These are phyloP conservation scores for Chymomyza fuscimana DNA, from an alignment of 2,888 invertebrate species.

Conservation along the genomic window DNA sequence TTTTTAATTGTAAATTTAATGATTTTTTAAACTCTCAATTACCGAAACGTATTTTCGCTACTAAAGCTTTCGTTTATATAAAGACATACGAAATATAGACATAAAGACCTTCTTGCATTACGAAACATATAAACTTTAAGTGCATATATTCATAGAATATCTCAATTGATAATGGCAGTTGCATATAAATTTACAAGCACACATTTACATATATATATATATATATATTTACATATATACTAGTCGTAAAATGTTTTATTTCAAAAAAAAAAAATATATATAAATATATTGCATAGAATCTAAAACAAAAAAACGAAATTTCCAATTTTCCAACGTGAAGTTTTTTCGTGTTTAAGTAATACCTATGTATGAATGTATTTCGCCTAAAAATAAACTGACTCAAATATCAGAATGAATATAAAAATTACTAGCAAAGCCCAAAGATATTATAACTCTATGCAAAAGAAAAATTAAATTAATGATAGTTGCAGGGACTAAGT, in stretches of 20 bases:
- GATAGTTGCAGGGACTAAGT: constrained; percentile 64
- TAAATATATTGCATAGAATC: constrained; percentile 24
- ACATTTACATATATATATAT: constrained; percentile 25
- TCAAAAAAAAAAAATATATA: constrained; percentile 30
- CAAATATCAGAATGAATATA: constrained; percentile 11
- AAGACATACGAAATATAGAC: constrained; percentile 9
- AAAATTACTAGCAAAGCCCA: constrained; percentile 62
- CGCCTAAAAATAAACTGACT: not conserved
- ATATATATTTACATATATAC: constrained; percentile 33
- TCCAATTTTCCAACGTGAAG: constrained; percentile 42
- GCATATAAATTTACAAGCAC: constrained; percentile 32
- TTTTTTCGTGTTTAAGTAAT: constrained; percentile 47
- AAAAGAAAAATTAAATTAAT: constrained; percentile 15
- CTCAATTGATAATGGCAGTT: constrained; percentile 60
- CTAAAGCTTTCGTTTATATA: constrained; percentile 32
- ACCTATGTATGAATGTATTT: constrained; percentile 24
- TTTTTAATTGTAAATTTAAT: constrained; percentile 22
- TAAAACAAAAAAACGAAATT: constrained; percentile 36
- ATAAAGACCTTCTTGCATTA: constrained; percentile 8
- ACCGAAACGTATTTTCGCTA: constrained; percentile 5
- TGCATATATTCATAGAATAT: constrained; percentile 64
- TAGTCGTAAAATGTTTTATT: not conserved
- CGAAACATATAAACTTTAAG: not conserved
- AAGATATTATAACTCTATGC: constrained; percentile 68
- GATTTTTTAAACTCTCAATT: constrained; percentile 12